Base-by-base conservation (phyloP, 2,797 vertebrate genomes). In the Sebastes kiyomatsui region DNA sequence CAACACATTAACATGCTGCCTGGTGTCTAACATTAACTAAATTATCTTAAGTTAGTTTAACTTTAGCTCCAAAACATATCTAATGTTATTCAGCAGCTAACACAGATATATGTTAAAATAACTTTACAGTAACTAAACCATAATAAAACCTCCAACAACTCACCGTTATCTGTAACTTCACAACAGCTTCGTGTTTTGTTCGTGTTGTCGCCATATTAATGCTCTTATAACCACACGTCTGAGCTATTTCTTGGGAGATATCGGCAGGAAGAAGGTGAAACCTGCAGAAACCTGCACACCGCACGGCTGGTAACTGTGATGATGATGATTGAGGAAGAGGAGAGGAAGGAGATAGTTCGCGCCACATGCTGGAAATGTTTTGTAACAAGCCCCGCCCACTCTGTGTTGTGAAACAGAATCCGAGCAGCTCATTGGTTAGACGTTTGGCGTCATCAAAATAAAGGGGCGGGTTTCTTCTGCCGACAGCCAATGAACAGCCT, bases 341-440 rank as follows among this genome's bases (percentile, higher is more conserved):
- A 14, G 35, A 5, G 35, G 35, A 5, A 1, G 12, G 1, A 2
- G 0, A 1, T 0, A 9, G 6, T 82, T 90, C 77, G 80, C 93
- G 92, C 92, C 87, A 86, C 75, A 33, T 4, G 65, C 14, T 14
- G 10, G 10, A 42, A 5, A 62, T 49, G 86, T 93, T 91, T 91
- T 73, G 85, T 91, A 93, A 89, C 28, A 27, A 75, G 56, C 7
- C 28, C 81, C 74, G 4, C 82, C 82, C 79, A 3, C 11, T 16
- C 20, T 1, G 4, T n/a, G 85, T 79, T 88, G 72, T 67, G 79
- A 76, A 91, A 92, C 66, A 59, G 12, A 49, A 27, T 61, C 3
- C 60, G 6, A 7, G 30, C 42, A 67, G 3, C 35, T 88, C 6
- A 93, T 93, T 92, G 89, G 92, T 56, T 67, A 3, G 1, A 14